Evolutionary conservation across 2,113 vertebrate genomes (phyloP), one percentile per base, ranked within the genome.

Genomic region (Chionomys nivalis): DNA sequence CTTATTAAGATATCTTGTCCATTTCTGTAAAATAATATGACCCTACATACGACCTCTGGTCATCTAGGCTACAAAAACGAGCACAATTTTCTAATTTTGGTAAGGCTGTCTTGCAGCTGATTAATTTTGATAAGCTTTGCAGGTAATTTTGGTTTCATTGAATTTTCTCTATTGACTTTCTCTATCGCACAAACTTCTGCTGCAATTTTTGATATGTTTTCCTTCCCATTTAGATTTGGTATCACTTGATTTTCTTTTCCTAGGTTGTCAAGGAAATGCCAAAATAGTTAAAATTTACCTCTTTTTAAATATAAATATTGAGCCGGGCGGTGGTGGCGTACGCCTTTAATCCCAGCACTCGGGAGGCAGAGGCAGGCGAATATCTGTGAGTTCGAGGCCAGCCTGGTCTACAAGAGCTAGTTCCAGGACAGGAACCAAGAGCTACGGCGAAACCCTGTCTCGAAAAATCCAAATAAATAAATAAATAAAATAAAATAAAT

Each of bases 161-260:
- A 87, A 87, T 96, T 96, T 93, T 73, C 44, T 83, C 7, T 44
- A 77, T 87, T 94, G 91, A 91, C 89, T 91, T 96, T 87, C 47
- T 93, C 70, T 86, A 28, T 95, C 73, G 39, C 24, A 58, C 73
- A 81, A 82, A 94, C 78, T 90, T 72, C 61, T 94, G 68, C 26
- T 66, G 17, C 49, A 31, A 26, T 55, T 96, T 94, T 92, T 89
- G 47, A 73, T 73, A 73, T 87, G 82, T 92, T 47, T 55, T 72
- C 79, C 52, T 21, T 58, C 21, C 28, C 77, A 44, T 58, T 96
- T 70, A 47, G 33, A 89, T 92, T 95, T 79, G 44, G 3, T 72
- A 70, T 86, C 83, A 68, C 52, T 86, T 92, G 7, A 2, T 86
- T 19, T 78, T 78, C 36, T 85, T 91, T 79, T 78, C 24, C 42